Evolutionary conservation across 2,113 vertebrate genomes (phyloP), one percentile per base, ranked within the genome.

Genomic region (Carettochelys insculpta): DNA sequence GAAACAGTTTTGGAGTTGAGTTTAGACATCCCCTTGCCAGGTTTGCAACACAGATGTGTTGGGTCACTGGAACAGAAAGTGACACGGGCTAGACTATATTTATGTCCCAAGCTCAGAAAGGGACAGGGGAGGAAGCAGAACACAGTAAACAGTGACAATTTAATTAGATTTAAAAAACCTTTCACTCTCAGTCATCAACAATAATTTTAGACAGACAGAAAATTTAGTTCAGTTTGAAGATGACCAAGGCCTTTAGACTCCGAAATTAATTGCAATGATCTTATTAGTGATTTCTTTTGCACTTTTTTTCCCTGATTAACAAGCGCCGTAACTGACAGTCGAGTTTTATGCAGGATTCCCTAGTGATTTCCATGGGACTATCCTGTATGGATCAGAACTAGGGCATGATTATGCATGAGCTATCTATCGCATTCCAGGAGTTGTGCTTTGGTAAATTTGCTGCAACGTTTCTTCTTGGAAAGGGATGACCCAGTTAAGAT

Each of bases 141-240:
- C 83, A 86, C 89, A 80, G 88, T 13, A 34, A 48, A 27, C 5
- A 80, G 87, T 50, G 89, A 92, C 87, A 89, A 85, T 86, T 77
- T 65, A 54, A 82, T 80, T 65, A 6, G 24, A 12, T 84, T 61
- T n/a, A 82, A 65, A 34, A 88, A 86, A 82, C 85, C 41, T 11
- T 82, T 48, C n/a, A 75, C 19, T 43, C 43, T 71, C 48, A 89
- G 38, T 92, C 88, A 92, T 90, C 54, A 84, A 43, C 90, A 92
- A n/a, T 76, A 61, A 78, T 52, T 92, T 84, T 68, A 94, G 61
- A 76, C 6, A 88, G 83, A 92, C 94, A 86, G 89, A 83, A 93
- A 93, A 82, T 73, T 83, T 82, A 81, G 48, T 50, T 91, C 16
- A 11, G 34, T 93, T 92, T 83, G 54, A 61, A 89, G 82, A 47